These are phyloP conservation scores for Synaphobranchus kaupii DNA, from an alignment of 2,797 vertebrate species.

Conservation along the genomic window DNA sequence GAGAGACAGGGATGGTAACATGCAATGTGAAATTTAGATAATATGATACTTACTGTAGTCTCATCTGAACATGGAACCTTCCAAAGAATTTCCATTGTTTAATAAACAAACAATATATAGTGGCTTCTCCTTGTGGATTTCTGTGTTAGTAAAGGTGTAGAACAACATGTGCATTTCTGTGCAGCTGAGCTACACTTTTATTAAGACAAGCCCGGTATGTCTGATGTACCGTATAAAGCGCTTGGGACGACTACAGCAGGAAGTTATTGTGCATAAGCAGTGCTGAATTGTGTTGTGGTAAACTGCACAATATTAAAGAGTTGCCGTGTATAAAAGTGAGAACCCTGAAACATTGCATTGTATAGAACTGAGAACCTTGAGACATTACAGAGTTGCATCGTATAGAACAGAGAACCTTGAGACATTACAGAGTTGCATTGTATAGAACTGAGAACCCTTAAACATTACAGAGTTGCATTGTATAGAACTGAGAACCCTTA, in stretches of 20 bases:
- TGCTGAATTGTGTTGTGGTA: not conserved
- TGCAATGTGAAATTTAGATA: not conserved
- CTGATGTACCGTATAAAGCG: too few species aligned
- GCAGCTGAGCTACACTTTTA: not conserved
- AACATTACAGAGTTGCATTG: too few species aligned
- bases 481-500: too few species aligned
- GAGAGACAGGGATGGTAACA: not conserved
- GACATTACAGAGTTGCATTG: too few species aligned
- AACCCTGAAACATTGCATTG: not conserved
- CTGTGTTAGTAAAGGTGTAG: too few species aligned
- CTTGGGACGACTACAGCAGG: too few species aligned
- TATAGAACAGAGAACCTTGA: not conserved
- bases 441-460: too few species aligned
- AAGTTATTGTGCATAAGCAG: too few species aligned
- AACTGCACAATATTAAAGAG: not conserved
- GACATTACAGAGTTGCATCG: not conserved
- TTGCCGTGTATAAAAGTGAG: too few species aligned
- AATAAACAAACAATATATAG: too few species aligned
- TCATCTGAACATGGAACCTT: not conserved
- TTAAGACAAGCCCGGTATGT: not conserved
- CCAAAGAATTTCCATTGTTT: not conserved
- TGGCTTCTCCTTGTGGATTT: too few species aligned
- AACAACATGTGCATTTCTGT: too few species aligned
- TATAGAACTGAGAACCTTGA: not conserved
- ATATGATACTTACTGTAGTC: not conserved